Percentiles rank a stretch among this genome's conserved stretches.
Evolutionary conservation across 2,888 invertebrate genomes (phyloP).

Genomic region (Ischnura elegans): DNA sequence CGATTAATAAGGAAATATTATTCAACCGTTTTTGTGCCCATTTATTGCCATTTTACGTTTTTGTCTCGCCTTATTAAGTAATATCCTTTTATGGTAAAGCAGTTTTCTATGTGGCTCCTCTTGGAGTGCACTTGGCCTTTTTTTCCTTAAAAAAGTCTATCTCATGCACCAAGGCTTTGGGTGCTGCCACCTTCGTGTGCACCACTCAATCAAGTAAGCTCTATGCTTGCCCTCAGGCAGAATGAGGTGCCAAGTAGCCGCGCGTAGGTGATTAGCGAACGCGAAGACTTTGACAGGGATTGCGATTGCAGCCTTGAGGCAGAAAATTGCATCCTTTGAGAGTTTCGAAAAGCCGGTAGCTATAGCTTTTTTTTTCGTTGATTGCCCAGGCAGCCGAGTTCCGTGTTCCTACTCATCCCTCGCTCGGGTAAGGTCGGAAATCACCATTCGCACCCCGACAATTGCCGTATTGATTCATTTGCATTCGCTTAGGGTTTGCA

Average conservation of each 20-base stretch:
- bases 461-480: neutral
- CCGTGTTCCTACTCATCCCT: neutral
- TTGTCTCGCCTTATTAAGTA: neutral
- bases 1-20: neutral
- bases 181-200: neutral
- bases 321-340: constrained; percentile 19
- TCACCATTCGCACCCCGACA: neutral
- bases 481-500: neutral
- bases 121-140: neutral
- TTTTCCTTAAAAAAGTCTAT: neutral
- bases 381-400: constrained; percentile 5
- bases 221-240: neutral
- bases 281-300: constrained; percentile 16
- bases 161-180: neutral
- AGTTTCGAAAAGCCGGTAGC: neutral
- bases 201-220: constrained; percentile 3
- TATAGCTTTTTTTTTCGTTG: neutral
- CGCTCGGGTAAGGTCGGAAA: neutral
- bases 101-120: neutral
- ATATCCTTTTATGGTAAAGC: neutral
- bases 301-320: neutral
- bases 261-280: neutral
- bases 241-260: neutral
- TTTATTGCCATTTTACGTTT: neutral
- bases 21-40: neutral